A percentile compares a stretch with the other conserved stretches of the same genome.
Conservation (phyloP, 92 coral and sea anemone genomes). For the Anthopleura xanthogrammica region DNA sequence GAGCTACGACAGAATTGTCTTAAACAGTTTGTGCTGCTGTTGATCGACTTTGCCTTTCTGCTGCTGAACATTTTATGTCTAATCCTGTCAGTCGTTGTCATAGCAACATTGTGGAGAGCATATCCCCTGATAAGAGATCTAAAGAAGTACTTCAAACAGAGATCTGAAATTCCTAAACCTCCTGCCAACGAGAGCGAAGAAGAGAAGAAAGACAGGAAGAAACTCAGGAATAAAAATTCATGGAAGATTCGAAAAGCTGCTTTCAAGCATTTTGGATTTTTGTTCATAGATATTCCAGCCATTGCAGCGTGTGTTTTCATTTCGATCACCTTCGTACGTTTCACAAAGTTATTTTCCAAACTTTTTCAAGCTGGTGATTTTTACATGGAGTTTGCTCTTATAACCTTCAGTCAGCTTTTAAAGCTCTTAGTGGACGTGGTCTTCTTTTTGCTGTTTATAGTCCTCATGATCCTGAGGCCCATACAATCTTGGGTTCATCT, state of each 20-base stretch:
- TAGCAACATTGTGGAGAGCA: slow-evolving; percentile 84
- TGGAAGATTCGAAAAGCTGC: slow-evolving; percentile 93
- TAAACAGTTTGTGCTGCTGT: slow-evolving; percentile 65
- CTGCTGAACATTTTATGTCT: slow-evolving; percentile 77
- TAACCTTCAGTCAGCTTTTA: slow-evolving; percentile 61
- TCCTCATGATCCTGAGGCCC: slow-evolving; percentile 88
- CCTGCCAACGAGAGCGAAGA: background rate
- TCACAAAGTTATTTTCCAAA: slow-evolving; percentile 78
- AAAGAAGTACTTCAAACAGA: slow-evolving; percentile 65
- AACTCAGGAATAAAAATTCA: slow-evolving; percentile 35
- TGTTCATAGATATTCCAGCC: slow-evolving; percentile 90
- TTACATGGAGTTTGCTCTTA: slow-evolving; percentile 90
- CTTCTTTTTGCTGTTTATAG: slow-evolving; percentile 72
- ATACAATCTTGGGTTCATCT: slow-evolving; percentile 93
- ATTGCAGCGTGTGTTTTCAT: slow-evolving; percentile 64
- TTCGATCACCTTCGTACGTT: slow-evolving; percentile 73
- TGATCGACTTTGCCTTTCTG: slow-evolving; percentile 78
- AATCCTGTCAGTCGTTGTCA: slow-evolving; percentile 52
- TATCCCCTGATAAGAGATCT: slow-evolving; percentile 80
- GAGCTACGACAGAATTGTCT: slow-evolving; percentile 65
- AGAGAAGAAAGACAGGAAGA: slow-evolving; percentile 22
- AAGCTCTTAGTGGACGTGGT: slow-evolving; percentile 74
- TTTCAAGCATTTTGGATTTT: slow-evolving; percentile 72
- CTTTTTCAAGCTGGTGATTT: slow-evolving; percentile 84
- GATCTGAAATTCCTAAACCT: slow-evolving; percentile 24